A percentile compares a stretch with the other conserved stretches of the same genome.
phyloP scores from a whole-genome alignment of 2,797 vertebrate genomes.

The Tokudaia muenninki region DNA sequence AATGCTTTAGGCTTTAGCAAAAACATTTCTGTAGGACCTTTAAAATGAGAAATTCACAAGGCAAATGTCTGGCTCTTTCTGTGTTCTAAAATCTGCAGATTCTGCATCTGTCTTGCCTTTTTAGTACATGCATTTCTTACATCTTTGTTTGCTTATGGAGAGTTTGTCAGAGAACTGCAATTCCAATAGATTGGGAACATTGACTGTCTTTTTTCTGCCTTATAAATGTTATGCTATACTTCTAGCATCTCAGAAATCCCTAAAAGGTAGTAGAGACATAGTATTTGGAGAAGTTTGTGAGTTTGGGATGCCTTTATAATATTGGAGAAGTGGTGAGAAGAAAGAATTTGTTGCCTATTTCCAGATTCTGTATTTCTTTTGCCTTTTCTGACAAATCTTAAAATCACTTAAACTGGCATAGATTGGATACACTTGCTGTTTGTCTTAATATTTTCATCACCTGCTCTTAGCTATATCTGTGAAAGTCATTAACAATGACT shows the following conservation, averaged over 20 bases:
- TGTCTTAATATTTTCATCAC: background rate
- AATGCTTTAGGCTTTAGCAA: background rate
- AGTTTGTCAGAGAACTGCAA: background rate
- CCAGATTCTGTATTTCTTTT: background rate
- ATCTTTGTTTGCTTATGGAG: background rate
- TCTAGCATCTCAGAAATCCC: background rate
- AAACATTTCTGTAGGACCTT: background rate
- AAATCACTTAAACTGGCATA: background rate
- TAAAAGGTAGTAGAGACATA: background rate
- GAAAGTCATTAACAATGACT: background rate
- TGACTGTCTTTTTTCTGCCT: background rate
- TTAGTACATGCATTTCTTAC: background rate
- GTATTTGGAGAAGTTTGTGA: background rate
- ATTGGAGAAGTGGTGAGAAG: background rate
- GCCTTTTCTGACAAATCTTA: background rate
- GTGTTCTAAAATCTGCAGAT: background rate
- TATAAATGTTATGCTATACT: background rate
- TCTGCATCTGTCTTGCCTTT: background rate
- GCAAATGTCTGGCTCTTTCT: background rate
- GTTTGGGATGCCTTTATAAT: background rate
- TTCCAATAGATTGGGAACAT: background rate
- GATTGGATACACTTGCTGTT: conserved; percentile 17
- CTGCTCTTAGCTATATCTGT: conserved; percentile 31
- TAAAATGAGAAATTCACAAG: background rate
- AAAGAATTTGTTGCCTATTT: background rate